Evolutionary conservation across 2,888 invertebrate genomes (phyloP), one percentile per base, ranked within the genome.

Genomic region (Euproctis similis): DNA sequence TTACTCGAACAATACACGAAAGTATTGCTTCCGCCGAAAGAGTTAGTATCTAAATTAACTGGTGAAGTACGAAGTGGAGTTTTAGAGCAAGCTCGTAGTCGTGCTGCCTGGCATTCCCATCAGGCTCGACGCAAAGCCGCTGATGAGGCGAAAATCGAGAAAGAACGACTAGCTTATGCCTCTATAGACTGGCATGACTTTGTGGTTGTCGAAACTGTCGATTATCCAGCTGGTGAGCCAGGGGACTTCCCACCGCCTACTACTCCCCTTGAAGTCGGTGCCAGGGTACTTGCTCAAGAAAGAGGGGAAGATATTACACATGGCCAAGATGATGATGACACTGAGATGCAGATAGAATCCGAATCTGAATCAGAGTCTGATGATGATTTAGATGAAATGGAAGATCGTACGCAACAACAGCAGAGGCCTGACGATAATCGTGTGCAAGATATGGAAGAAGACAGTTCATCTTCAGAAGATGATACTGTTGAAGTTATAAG

Each of bases 101-200:
- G 99, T 2, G 95, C 98, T 0, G 97, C 98, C 41, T 99, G 98
- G 98, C 91, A 96, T 31, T 92, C 94, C 26, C 96, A 97, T 67
- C 96, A 98, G 69, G 97, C 97, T 55, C 90, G 94, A 0, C 94
- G 98, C 56, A 92, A 92, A 41, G 92, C 95, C 1, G 92, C 94
- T 33, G 97, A 98, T 63, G 98, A 98, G 61, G 97, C 98, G 41
- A 95, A 96, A 56, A 87, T 95, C 5, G 99, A 99, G 71, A 90
- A 94, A 37, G 99, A 99, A 72, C 88, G 98, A 66, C 90, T 95
- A 13, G 95, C 95, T 0, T 99, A 99, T 68, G 97, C 98, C 0
- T 96, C 96, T 59, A 98, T 99, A 41, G 99, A 99, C 69, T 99
- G 99, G 99, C 99, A 99, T 68, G 98, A 99, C 74, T 99, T 99